phyloP scores from a whole-genome alignment of 2,888 invertebrate genomes.

The Drosophila nr. fundita region DNA sequence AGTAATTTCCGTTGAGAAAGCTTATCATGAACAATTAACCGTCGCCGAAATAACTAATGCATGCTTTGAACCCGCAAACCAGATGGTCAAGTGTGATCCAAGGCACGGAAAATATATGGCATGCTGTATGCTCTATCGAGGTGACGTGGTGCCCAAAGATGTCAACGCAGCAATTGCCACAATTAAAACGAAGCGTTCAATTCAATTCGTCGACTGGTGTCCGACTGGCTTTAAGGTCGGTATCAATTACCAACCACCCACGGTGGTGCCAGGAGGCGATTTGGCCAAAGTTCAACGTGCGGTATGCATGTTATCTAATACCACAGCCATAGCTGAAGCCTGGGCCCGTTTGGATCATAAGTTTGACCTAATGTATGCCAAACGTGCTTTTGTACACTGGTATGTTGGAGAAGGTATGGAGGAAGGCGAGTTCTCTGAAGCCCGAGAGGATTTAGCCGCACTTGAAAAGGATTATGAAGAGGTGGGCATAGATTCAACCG shows the following conservation, averaged over 20 bases:
- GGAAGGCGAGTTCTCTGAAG: constrained; percentile 94
- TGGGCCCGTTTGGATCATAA: constrained; percentile 98
- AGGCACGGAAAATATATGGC: constrained; percentile 97
- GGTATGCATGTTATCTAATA: constrained; percentile 98
- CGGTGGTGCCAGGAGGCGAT: constrained; percentile 96
- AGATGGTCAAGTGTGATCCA: constrained; percentile 97
- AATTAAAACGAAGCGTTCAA: constrained; percentile 96
- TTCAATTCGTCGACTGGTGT: constrained; percentile 96
- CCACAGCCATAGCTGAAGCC: constrained; percentile 97
- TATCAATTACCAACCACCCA: constrained; percentile 95
- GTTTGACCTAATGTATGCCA: constrained; percentile 98
- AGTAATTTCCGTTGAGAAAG: constrained; percentile 96
- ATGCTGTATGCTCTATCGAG: constrained; percentile 96
- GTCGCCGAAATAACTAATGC: constrained; percentile 97
- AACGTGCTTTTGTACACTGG: constrained; percentile 98
- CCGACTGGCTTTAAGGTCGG: constrained; percentile 93
- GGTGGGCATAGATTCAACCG: constrained; percentile 91
- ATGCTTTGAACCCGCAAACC: constrained; percentile 97
- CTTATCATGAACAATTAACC: constrained; percentile 95
- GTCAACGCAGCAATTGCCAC: constrained; percentile 96
- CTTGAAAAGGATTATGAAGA: constrained; percentile 93
- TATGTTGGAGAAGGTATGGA: constrained; percentile 94
- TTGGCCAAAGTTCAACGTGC: constrained; percentile 96
- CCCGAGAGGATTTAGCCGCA: constrained; percentile 93
- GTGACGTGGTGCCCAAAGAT: constrained; percentile 97